Evolutionary conservation across 2,888 invertebrate species (phyloP), one percentile per base, ranked within the genome.

Genomic region (Leptinotarsa juncta): DNA sequence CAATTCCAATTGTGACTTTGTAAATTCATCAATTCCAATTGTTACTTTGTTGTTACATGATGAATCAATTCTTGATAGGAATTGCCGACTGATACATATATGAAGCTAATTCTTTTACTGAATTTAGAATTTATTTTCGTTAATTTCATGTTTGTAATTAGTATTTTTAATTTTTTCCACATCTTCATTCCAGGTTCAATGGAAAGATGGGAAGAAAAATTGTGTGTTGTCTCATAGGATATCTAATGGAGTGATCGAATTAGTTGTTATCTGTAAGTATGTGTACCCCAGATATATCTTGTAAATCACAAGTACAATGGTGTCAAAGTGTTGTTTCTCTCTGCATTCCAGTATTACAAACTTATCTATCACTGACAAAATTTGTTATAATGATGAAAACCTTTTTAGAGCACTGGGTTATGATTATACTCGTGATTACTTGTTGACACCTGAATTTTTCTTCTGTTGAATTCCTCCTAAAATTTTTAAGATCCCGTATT

Each of bases 61-160:
- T 90, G 91, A 92, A 87, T 90, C 90, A 72, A 83, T 84, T 84
- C 87, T 89, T 90, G 92, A 93, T 93, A 93, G 93, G 93, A 93
- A 93, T 91, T 92, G 93, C 93, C 93, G 92, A 87, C 93, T 93
- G 92, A 93, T 89, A 90, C 89, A 90, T 88, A 90, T 81, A 88
- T 93, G 93, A 91, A 90, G 92, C 89, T 84, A 90, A 71, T 32
- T 73, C 14, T 53, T 60, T 42, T 51, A 49, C 77, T 79, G 79
- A 79, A 16, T 16, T 60, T 5, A 32, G 3, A 16, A 3, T 62
- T 42, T 62, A 23, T 57, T 57, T 14, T 3, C 7, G 4, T 23
- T 14, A 3, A 20, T 57, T 57, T 23, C 3, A 12, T 23, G 20
- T 15, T 50, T 51, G 15, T 51, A 16, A 5, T 51, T 5, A 16